Conservation (phyloP, 2,888 invertebrate species). For the Leptinotarsa rubiginosa region DNA sequence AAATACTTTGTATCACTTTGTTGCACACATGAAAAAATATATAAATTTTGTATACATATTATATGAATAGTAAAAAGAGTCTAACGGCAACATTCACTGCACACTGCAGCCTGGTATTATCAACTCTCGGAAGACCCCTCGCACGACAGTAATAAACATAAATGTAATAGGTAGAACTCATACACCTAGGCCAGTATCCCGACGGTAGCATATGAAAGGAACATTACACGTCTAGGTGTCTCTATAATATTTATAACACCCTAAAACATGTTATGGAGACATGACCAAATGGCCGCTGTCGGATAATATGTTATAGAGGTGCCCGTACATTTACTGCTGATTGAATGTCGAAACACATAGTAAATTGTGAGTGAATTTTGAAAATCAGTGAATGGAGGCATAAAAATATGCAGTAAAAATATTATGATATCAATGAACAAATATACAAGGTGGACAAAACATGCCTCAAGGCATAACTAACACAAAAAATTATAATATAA, state of each 20-base stretch:
- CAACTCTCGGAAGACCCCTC: constrained; percentile 27
- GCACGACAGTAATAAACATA: constrained; percentile 45
- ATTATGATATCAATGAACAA: background rate
- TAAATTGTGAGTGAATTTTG: background rate
- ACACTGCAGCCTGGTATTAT: constrained; percentile 10
- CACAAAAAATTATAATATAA: no score
- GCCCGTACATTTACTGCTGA: constrained; percentile 36
- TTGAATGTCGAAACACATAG: constrained; percentile 26
- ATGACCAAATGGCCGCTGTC: constrained; percentile 21
- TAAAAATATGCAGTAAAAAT: background rate
- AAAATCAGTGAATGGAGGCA: background rate
- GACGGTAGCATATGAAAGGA: constrained; percentile 40
- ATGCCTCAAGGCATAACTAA: no score
- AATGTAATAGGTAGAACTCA: constrained; percentile 45
- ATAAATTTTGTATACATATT: no score
- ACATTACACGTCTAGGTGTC: constrained; percentile 41
- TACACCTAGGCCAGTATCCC: constrained; percentile 40
- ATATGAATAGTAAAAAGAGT: background rate
- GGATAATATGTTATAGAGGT: constrained; percentile 34
- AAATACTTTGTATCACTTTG: no score
- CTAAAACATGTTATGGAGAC: constrained; percentile 42
- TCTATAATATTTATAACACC: constrained; percentile 45
- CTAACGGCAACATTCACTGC: background rate
- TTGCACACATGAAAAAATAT: no score
- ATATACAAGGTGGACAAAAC: background rate